Conservation (phyloP, 2,113 vertebrate species). For the Nothoprocta pentlandii region DNA sequence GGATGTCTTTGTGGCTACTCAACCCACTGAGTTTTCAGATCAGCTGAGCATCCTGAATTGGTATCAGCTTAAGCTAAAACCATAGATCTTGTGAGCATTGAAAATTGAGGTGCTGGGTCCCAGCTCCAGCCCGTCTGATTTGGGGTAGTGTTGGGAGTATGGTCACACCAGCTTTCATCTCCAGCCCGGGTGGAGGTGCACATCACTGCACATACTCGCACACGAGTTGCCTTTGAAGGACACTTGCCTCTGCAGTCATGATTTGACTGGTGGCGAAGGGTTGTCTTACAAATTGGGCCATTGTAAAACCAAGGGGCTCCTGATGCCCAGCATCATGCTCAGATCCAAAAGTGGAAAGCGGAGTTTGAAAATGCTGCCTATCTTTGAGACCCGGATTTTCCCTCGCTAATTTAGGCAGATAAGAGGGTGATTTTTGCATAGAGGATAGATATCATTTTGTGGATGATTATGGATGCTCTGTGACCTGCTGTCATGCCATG, state of each 20-base stretch:
- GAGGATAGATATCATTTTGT: slow-evolving; percentile 10
- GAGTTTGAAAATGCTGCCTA: background rate
- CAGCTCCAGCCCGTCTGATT: background rate
- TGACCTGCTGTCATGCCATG: background rate
- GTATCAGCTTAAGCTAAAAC: background rate
- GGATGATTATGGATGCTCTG: background rate
- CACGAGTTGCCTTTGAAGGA: fast-evolving
- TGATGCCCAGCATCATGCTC: background rate
- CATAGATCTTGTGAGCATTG: background rate
- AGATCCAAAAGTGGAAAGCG: background rate
- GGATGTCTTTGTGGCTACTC: background rate
- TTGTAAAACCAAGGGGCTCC: background rate
- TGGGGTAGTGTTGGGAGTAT: background rate
- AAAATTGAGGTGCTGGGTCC: background rate
- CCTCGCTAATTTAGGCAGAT: slow-evolving; percentile 13
- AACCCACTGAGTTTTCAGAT: background rate
- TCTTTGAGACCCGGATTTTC: slow-evolving; percentile 12
- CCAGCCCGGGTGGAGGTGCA: background rate
- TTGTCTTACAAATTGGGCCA: background rate
- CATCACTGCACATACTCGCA: background rate
- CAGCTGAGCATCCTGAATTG: background rate
- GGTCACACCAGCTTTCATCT: fast-evolving
- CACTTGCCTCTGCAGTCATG: background rate
- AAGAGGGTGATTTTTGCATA: slow-evolving; percentile 56
- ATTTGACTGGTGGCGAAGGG: background rate